Evolutionary conservation across 1,140 invertebrate species (phyloP), one percentile per base, ranked within the genome.

Genomic region (Leguminivora glycinivorella): DNA sequence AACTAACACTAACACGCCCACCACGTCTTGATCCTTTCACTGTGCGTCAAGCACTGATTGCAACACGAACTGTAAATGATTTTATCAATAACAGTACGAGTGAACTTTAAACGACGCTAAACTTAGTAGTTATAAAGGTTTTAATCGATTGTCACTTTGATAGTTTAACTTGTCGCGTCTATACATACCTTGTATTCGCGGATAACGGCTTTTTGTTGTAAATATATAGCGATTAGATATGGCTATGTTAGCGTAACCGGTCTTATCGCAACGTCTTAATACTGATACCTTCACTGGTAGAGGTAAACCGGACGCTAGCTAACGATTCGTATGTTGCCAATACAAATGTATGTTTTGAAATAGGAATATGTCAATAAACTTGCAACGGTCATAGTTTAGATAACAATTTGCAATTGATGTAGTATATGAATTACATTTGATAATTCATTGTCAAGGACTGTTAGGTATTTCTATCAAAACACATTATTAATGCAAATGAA

Each of bases 11-110:
- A 67, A 19, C 17, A 14, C 68, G 73, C 72, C 31, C 70, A 56
- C 58, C 43, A 81, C 82, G 82, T 83, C 80, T 83, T 79, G 79
- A 81, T 83, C 71, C 70, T 75, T 69, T 76, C 70, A 67, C 70
- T 43, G 14, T 68, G 52, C 63, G 66, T 29, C 52, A 67, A 56
- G 24, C 22, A 75, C 70, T 73, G 56, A 38, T 17, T 22, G 19
- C n/a, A 17, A 63, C 14, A 63, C 26, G 1, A 29, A 9, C 58
- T 10, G 58, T 29, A 63, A 34, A 63, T 31, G 58, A 63, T 34
- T 52, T 52, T 63, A 63, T 63, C 58, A 29, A 63, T 24, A 26
- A 26, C 58, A 4, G 56, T 14, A 17, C 14, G 9, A 17, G 26
- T 17, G 25, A n/a, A 63, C 58, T 63, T 29, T 63, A 29, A 34